Evolutionary conservation across 1,140 invertebrate genomes (phyloP), one percentile per base, ranked within the genome.

Genomic region (Mamestra configurata): DNA sequence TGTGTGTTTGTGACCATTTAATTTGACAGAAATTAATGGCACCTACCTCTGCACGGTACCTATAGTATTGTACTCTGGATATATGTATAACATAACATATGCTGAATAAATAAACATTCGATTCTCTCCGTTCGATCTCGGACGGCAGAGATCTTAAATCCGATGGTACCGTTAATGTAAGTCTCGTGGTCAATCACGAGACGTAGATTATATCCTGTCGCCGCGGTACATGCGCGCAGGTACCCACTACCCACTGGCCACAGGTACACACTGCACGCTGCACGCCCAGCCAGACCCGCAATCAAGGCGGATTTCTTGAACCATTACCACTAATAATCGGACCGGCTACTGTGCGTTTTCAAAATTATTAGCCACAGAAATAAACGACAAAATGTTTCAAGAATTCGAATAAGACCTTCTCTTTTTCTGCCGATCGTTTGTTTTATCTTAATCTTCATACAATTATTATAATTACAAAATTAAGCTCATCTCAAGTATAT

Each of bases 11-110:
- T 79, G 80, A 53, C 77, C 72, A 83, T 89, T 89, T 88, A 85
- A 89, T 85, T 85, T 88, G 88, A 90, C 87, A 90, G 80, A 82
- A 87, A 90, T 80, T 79, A 90, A 90, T 91, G 85, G 78, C 81
- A 80, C 64, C 27, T 72, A 72, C 55, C 72, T 71, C 59, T 31
- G 15, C 24, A 15, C 22, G 31, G 61, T 64, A 80, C 59, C 43
- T 64, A 5, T 18, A 43, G 3, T 24, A 43, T 31, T 72, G n/a
- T 71, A n/a, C 46, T 49, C 66, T 64, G 13, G 11, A 20, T 10
- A 8, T 40, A n/a, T 7, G 6, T 27, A 49, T 15, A 24, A 22
- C 13, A 11, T 15, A 70, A 64, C 11, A 15, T 31, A 59, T 24
- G 20, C 20, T 57, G 22, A 57, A 24, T 2, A 24, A 57, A 24